Conservation (phyloP, 2,113 vertebrate species). For the Daboia siamensis region DNA sequence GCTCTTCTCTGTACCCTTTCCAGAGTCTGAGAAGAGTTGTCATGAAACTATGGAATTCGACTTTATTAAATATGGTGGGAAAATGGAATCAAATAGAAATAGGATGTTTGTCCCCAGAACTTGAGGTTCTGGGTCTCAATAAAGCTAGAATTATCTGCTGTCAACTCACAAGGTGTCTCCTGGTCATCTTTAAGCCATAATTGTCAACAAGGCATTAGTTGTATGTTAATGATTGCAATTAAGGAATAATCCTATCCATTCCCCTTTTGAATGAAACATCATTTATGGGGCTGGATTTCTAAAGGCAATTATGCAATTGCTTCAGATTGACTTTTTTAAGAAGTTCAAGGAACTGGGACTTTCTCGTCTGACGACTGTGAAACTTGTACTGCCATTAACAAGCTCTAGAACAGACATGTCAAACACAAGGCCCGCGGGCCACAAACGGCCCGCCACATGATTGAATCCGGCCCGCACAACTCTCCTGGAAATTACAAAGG, state of each 20-base stretch:
- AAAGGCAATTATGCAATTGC: not conserved
- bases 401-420: not conserved
- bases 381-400: too few species aligned
- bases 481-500: too few species aligned
- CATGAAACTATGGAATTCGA: not conserved
- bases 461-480: too few species aligned
- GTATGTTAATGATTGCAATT: not conserved
- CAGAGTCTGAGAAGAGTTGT: not conserved
- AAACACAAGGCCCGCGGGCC: too few species aligned
- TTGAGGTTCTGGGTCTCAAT: not conserved
- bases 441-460: too few species aligned
- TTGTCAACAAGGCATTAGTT: not conserved
- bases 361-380: not conserved
- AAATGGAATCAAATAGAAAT: not conserved
- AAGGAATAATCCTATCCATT: not conserved
- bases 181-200: not conserved
- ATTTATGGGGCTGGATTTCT: not conserved
- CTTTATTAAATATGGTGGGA: not conserved
- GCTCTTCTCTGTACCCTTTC: too few species aligned
- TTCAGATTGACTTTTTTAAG: not conserved
- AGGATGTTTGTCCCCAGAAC: not conserved
- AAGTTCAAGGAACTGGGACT: not conserved
- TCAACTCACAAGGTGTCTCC: not conserved
- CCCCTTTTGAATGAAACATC: not conserved
- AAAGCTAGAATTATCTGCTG: too few species aligned